A percentile compares a stretch with the other conserved stretches of the same genome.
These are phyloP conservation scores for Cheilosia grossa DNA, from an alignment of 2,888 invertebrate genomes.

Conservation along the genomic window DNA sequence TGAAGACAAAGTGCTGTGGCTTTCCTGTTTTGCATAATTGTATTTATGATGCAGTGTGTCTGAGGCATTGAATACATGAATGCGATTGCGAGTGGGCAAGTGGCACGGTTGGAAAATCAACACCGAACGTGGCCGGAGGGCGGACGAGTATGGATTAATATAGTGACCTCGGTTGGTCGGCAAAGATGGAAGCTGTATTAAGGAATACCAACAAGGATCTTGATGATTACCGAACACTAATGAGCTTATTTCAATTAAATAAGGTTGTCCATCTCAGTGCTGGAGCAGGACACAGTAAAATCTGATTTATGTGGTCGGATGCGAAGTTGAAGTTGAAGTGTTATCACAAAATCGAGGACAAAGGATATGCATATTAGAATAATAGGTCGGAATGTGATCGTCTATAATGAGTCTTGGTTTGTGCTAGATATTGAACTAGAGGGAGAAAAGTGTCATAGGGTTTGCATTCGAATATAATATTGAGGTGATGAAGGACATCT, in stretches of 20 bases:
- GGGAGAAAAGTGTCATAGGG: too few species aligned
- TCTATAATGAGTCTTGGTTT: too few species aligned
- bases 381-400: not conserved
- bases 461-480: too few species aligned
- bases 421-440: too few species aligned
- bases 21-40: conserved; percentile 74
- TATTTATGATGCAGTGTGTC: conserved; percentile 64
- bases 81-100: conserved; percentile 8
- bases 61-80: conserved; percentile 58
- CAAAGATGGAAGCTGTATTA: not conserved
- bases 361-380: not conserved
- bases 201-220: conserved; percentile 16
- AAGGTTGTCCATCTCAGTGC: conserved; percentile 7
- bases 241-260: conserved; percentile 51
- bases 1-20: conserved; percentile 70
- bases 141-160: conserved; percentile 13
- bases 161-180: conserved; percentile 19
- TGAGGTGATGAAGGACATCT: too few species aligned
- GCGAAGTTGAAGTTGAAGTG: not conserved
- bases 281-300: not conserved
- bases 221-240: conserved; percentile 41
- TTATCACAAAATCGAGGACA: not conserved
- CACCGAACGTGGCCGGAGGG: not conserved
- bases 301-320: not conserved
- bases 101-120: conserved; percentile 4